Evolutionary conservation across 2,888 invertebrate genomes (phyloP).

Genomic region (Noctua janthina): DNA sequence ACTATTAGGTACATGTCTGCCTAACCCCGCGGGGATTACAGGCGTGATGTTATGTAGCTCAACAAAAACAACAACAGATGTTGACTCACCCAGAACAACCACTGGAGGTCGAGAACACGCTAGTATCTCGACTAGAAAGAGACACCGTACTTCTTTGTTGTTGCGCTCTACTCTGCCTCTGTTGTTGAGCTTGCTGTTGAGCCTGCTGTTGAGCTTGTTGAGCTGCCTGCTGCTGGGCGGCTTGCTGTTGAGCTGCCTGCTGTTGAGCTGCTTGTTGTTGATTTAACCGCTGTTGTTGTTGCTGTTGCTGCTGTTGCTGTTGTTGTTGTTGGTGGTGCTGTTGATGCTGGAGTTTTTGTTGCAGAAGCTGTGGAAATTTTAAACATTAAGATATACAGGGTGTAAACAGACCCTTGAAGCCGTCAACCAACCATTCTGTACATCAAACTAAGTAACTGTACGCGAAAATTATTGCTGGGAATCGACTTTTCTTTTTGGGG

Average conservation of each 20-base stretch:
- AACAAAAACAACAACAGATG: not conserved
- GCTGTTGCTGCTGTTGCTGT: constrained; percentile 30
- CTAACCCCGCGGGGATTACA: too few relatives aligned
- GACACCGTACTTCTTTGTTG: constrained; percentile 71
- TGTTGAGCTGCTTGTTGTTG: constrained; percentile 50
- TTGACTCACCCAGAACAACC: constrained; percentile 85
- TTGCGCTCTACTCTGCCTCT: constrained; percentile 43
- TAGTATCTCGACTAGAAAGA: constrained; percentile 85
- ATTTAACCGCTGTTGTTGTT: constrained; percentile 43
- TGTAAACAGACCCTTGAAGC: too few relatives aligned
- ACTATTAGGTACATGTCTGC: too few relatives aligned
- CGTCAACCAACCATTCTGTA: too few relatives aligned
- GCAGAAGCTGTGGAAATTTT: constrained; percentile 42
- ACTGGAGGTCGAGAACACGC: constrained; percentile 86
- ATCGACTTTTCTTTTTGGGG: too few relatives aligned
- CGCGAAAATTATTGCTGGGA: too few relatives aligned
- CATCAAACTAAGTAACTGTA: too few relatives aligned
- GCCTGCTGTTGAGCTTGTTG: constrained; percentile 55
- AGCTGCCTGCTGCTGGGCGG: not conserved
- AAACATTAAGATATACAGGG: not conserved
- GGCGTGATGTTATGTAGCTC: not conserved
- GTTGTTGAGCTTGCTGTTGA: constrained; percentile 71
- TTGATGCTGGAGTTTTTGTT: constrained; percentile 65
- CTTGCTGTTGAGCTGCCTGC: constrained; percentile 21
- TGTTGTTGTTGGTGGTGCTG: constrained; percentile 56